phyloP scores from a whole-genome alignment of 37 sponge, comb jelly and placozoan genomes.

The Diacarnus erythraeanus region DNA sequence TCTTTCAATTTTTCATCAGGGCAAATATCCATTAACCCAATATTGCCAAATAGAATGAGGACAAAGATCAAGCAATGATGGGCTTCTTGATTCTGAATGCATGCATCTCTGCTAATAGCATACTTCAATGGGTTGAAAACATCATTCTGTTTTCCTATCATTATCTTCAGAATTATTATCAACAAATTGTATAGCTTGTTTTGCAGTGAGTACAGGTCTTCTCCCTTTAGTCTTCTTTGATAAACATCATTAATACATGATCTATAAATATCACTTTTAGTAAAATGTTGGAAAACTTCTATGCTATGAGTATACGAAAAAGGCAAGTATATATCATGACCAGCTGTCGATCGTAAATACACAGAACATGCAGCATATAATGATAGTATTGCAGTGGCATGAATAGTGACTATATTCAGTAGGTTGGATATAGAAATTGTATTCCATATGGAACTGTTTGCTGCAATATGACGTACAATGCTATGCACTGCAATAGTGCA shows the following conservation, averaged over 20 bases:
- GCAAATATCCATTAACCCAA: background rate
- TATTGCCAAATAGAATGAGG: background rate
- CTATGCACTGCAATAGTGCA: conserved; percentile 20
- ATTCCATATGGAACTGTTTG: background rate
- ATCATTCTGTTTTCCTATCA: conserved; percentile 10
- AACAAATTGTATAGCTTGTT: background rate
- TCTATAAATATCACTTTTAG: too few species aligned
- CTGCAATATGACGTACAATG: conserved; percentile 1
- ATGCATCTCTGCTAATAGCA: background rate
- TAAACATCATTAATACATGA: too few species aligned
- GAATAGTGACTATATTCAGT: conserved; percentile 15
- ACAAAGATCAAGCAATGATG: conserved; percentile 3
- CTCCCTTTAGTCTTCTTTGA: background rate
- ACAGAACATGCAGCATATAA: background rate
- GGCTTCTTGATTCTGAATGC: conserved; percentile 11
- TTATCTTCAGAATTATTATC: background rate
- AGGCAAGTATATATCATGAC: conserved; percentile 34
- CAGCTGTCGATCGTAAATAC: conserved; percentile 13
- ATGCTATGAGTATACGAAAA: too few species aligned
- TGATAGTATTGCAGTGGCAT: conserved; percentile 8
- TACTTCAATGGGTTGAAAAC: conserved; percentile 35
- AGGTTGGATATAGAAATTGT: conserved; percentile 31
- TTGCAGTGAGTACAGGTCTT: background rate
- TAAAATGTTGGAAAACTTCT: too few species aligned
- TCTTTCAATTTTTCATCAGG: background rate